Evolutionary conservation across 2,113 vertebrate species (phyloP).

Genomic region (Psilopogon haemacephalus): DNA sequence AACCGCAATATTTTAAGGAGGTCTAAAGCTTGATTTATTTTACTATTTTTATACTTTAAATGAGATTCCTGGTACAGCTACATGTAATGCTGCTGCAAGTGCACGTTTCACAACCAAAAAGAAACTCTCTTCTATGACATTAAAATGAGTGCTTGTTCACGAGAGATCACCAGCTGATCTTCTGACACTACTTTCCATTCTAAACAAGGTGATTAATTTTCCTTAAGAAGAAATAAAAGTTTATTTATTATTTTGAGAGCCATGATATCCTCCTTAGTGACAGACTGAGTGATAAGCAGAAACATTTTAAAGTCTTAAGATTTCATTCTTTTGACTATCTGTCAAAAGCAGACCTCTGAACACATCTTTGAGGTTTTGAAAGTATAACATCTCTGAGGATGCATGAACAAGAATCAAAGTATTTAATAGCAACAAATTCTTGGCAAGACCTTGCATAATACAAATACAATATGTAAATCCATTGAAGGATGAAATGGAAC

Average conservation of each 20-base stretch:
- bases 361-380: neutral
- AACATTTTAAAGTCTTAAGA: neutral
- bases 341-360: neutral
- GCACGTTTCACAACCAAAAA: neutral
- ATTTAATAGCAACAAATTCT: neutral
- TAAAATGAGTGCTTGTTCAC: conserved; percentile 1
- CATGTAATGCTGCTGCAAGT: neutral
- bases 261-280: neutral
- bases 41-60: neutral
- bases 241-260: conserved; percentile 7
- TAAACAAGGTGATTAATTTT: conserved; percentile 27
- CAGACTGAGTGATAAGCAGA: neutral
- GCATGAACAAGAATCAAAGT: neutral
- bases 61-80: neutral
- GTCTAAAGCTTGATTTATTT: neutral
- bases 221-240: conserved; percentile 4
- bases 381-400: neutral
- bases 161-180: conserved; percentile 19
- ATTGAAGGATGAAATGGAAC: conserved; percentile 25
- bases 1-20: neutral
- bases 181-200: neutral
- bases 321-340: neutral
- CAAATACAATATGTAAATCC: neutral
- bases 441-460: neutral
- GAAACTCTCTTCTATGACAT: neutral